Evolutionary conservation across 2,888 invertebrate species (phyloP), one percentile per base, ranked within the genome.

Genomic region (Leptopilina drosophilae): DNA sequence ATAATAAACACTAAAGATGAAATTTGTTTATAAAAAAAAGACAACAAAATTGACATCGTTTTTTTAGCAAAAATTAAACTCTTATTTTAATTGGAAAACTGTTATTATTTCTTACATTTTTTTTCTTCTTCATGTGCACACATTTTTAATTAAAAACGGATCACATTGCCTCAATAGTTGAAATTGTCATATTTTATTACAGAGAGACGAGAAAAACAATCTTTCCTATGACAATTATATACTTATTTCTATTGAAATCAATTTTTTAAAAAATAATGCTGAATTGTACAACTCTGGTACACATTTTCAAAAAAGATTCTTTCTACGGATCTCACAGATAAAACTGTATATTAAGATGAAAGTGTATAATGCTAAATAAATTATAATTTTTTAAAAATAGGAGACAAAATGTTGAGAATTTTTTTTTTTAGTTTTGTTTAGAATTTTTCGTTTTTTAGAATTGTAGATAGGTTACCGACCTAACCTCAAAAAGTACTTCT

Each of bases 61-160:
- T 69, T 33, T 42, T 69, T 69, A 69, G 69, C 26, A 69, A 69
- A 69, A 69, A 69, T 69, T 69, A 69, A 69, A 69, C 26, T 69
- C 69, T 69, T 69, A 69, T 53, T 69, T 69, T 69, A 69, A 69
- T 62, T 69, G 69, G 7, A 69, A 46, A 69, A 7, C 11, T 69
- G 49, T 67, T 67, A 14, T 53, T 69, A 11, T 53, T 69, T 33
- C 26, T 26, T 40, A 14, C 14, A 2, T 33, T 7, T 5, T 42
- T 42, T 42, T 42, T 8, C 8, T 42, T 42, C 33, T 20, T 20
- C 20, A 20, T 20, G 14, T 33, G 11, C 26, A 33, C 14, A 64
- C n/a, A 15, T 59, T 59, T n/a, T 59, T 49, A 49, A 49, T 9
- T 49, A 1, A 11, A 49, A 49, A 49, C 9, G 11, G 9, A 49